Evolutionary conservation across 2,113 vertebrate species (phyloP).

Genomic region (Mustelus asterias): DNA sequence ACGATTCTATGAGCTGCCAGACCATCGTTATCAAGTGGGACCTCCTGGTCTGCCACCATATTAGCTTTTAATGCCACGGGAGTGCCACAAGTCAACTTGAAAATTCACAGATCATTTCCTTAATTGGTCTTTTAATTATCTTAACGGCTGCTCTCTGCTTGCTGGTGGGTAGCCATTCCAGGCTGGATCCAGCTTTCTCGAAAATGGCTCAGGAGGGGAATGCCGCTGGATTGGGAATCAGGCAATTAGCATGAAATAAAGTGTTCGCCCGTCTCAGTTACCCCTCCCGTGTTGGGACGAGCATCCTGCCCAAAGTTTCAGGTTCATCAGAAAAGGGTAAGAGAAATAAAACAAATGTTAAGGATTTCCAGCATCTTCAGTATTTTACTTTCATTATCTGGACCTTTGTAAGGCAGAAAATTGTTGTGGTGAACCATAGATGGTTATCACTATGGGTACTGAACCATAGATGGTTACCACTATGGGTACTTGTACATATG

Average conservation of each 20-base stretch:
- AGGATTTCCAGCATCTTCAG: neutral
- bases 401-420: neutral
- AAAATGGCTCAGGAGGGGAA: neutral
- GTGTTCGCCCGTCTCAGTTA: too few relatives aligned
- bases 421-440: too few relatives aligned
- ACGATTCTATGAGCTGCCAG: neutral
- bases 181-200: neutral
- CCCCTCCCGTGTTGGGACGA: neutral
- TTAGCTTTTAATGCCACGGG: neutral
- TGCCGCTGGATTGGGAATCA: too few relatives aligned
- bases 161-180: neutral
- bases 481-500: too few relatives aligned
- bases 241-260: too few relatives aligned
- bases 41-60: neutral
- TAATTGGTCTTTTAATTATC: neutral
- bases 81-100: neutral
- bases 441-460: too few relatives aligned
- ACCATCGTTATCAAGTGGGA: neutral
- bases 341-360: too few relatives aligned
- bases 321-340: neutral
- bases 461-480: too few relatives aligned
- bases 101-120: neutral
- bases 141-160: neutral
- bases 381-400: neutral
- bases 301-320: neutral